Base-by-base conservation (phyloP, 2,797 vertebrate genomes). In the Neosilurus mollespiculum region DNA sequence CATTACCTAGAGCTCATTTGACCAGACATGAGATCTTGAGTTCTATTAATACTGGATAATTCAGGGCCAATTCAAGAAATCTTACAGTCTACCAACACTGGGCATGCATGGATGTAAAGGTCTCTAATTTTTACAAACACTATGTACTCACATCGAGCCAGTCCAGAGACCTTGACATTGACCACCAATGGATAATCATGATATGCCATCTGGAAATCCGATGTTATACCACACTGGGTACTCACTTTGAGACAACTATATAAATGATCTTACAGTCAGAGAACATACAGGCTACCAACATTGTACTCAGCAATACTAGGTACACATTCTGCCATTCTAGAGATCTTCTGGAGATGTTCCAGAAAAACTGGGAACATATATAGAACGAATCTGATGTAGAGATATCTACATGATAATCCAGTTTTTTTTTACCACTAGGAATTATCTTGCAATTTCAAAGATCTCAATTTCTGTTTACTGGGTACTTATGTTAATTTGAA, bases 1-100 rank as follows among this genome's bases (percentile, higher is more conserved):
- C 65, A 43, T 80, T 80, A 80, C 78, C 78, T 67, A 80, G 64
- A 80, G 78, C 51, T 80, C 78, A 67, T 37, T 56, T 67, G 78
- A 67, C 49, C 78, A 67, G 26, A 30, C 64, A 56, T 30, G 24
- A 67, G 62, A 54, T 80, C 78, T 80, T 59, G 61, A 20, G 58
- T 53, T 67, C 24, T 81, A 59, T 80, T 84, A 64, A 51, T 61
- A 58, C 53, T 12, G 72, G 34, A 80, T 80, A 67, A 80, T 67
- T 51, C 43, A 30, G 49, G 65, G 43, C 61, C 43, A 79, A 20
- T 51, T 15, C 9, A 59, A 77, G 43, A 77, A 2, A 59, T 59
- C 20, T 64, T 14, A 30, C 26, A 15, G 37, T 51, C 37, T 51
- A 80, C 64, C 6, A 56, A 34, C 10, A 3, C 7, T 30, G 24